These are phyloP conservation scores for Agelas oroides DNA, from an alignment of 37 sponge, comb jelly and placozoan genomes.

Conservation along the genomic window DNA sequence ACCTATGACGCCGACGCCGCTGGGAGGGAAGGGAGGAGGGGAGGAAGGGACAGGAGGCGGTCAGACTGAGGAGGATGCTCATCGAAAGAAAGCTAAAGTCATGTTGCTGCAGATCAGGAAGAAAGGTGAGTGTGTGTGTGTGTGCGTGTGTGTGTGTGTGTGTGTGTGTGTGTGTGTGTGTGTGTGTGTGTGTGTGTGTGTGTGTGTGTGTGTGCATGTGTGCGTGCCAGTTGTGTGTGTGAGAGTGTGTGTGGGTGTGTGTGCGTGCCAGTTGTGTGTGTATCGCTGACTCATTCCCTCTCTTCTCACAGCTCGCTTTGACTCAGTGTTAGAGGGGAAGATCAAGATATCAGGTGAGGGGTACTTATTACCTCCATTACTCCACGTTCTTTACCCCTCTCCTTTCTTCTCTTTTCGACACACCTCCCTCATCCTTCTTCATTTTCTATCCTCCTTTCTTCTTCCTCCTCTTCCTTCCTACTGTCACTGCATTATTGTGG, in stretches of 20 bases:
- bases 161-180: too few relatives aligned
- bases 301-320: slow-evolving; percentile 51
- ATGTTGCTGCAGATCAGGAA: slow-evolving; percentile 26
- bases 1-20: background rate
- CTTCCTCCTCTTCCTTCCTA: slow-evolving; percentile 10
- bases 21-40: background rate
- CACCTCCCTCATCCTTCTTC: too few relatives aligned
- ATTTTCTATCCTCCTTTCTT: background rate
- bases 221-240: too few relatives aligned
- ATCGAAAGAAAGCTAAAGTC: slow-evolving; percentile 26
- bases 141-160: background rate
- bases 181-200: too few relatives aligned
- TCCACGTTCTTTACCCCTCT: too few relatives aligned
- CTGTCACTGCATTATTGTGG: slow-evolving; percentile 3
- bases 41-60: slow-evolving; percentile 2
- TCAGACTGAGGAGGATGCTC: slow-evolving; percentile 4
- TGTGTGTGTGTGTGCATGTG: background rate
- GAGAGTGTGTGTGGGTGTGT: too few relatives aligned
- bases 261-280: too few relatives aligned
- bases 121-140: slow-evolving; percentile 22
- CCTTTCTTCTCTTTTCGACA: too few relatives aligned
- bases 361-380: too few relatives aligned
- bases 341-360: slow-evolving; percentile 5
- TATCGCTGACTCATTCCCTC: background rate
- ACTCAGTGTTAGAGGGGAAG: slow-evolving; percentile 40